These are phyloP conservation scores for Chalcis sispes DNA, from an alignment of 2,888 invertebrate species.

Conservation along the genomic window DNA sequence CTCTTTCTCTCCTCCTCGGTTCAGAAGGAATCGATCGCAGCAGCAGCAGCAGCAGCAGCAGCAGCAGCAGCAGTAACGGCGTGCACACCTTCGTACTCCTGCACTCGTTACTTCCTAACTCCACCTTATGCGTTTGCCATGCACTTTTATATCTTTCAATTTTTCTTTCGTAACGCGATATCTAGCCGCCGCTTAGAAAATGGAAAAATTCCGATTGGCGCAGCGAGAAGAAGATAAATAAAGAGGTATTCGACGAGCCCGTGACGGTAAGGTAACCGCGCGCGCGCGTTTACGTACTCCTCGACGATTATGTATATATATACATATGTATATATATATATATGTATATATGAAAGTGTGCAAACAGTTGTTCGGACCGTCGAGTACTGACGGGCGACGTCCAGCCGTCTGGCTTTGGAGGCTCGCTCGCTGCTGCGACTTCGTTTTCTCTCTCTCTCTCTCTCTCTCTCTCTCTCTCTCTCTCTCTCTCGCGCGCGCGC, in stretches of 20 bases:
- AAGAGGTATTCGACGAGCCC: too few relatives aligned
- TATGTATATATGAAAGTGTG: not conserved
- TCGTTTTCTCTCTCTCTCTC: constrained; percentile 17
- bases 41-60: too few relatives aligned
- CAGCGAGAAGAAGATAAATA: too few relatives aligned
- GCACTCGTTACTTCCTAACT: not conserved
- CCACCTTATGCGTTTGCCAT: not conserved
- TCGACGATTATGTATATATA: too few relatives aligned
- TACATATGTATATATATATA: too few relatives aligned
- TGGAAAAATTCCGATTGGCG: too few relatives aligned
- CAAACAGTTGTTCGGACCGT: constrained; percentile 5
- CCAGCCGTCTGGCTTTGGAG: constrained; percentile 41
- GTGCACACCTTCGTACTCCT: constrained; percentile 26
- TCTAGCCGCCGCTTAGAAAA: too few relatives aligned
- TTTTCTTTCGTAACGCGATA: not conserved
- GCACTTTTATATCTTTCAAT: constrained; percentile 15
- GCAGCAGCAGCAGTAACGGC: not conserved
- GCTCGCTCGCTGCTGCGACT: too few relatives aligned
- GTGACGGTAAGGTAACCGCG: too few relatives aligned
- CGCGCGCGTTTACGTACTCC: too few relatives aligned
- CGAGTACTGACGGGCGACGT: constrained; percentile 36
- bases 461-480: not conserved
- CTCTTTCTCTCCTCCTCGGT: not conserved
- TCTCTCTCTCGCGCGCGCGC: too few relatives aligned
- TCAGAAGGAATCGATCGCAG: constrained; percentile 23